Evolutionary conservation across 1,140 invertebrate genomes (phyloP).

Genomic region (Hylaeus volcanicus): DNA sequence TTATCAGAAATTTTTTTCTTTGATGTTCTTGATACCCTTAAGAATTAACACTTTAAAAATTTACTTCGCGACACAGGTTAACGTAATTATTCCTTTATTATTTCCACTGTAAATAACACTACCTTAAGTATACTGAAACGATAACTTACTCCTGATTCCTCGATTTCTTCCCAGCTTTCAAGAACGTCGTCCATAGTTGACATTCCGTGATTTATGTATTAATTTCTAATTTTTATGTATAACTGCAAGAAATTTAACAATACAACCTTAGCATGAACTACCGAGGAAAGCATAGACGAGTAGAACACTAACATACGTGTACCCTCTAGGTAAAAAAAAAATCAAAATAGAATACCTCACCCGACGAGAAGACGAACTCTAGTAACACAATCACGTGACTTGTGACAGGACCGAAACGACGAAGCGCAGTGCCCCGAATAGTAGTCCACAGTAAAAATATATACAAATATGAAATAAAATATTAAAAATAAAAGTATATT

Average conservation of each 20-base stretch:
- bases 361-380: too few species aligned
- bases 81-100: constrained; percentile 13
- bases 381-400: too few species aligned
- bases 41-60: constrained; percentile 28
- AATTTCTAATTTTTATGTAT: constrained; percentile 24
- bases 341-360: constrained; percentile 13
- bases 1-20: not conserved
- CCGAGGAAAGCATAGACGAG: constrained; percentile 10
- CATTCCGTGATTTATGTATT: constrained; percentile 66
- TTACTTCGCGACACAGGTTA: constrained; percentile 44
- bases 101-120: not conserved
- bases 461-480: too few species aligned
- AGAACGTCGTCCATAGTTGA: constrained; percentile 83
- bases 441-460: too few species aligned
- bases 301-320: not conserved
- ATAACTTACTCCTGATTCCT: constrained; percentile 84
- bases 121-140: not conserved
- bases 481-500: too few species aligned
- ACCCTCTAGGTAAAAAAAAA: constrained; percentile 1
- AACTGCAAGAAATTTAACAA: constrained; percentile 31
- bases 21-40: not conserved
- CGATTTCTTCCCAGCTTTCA: constrained; percentile 92
- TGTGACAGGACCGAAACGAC: too few species aligned
- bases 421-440: too few species aligned
- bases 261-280: constrained; percentile 29